Evolutionary conservation across 2,797 vertebrate genomes (phyloP).

Genomic region (Ceryle rudis): DNA sequence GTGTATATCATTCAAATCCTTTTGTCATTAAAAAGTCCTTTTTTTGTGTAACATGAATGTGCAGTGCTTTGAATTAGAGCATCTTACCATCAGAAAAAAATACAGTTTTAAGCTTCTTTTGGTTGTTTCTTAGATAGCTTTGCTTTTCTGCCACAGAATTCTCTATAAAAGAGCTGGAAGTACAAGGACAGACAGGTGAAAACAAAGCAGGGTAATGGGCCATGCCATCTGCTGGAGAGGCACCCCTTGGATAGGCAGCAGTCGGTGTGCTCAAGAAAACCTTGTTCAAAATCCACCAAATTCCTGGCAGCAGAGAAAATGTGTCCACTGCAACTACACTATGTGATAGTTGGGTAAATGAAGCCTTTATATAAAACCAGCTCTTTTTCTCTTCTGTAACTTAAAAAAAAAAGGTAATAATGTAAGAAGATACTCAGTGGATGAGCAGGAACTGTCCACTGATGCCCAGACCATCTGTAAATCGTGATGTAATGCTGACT

Average conservation of each 20-base stretch:
- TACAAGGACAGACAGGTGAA: conserved; percentile 13
- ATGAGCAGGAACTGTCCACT: neutral
- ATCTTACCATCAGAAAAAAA: neutral
- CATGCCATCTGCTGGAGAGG: conserved; percentile 48
- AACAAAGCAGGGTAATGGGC: neutral
- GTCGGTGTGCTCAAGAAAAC: neutral
- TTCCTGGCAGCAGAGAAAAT: neutral
- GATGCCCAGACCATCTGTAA: neutral
- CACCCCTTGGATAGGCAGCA: conserved; percentile 17
- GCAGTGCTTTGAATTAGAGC: neutral
- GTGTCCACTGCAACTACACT: neutral
- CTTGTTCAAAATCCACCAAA: neutral
- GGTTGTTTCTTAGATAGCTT: neutral
- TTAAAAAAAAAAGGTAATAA: neutral
- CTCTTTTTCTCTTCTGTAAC: neutral
- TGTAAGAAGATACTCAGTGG: neutral
- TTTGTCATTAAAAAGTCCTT: neutral
- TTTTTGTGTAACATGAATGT: neutral
- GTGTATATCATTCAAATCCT: neutral
- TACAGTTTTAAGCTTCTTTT: neutral
- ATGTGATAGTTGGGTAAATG: neutral
- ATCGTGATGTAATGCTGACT: neutral
- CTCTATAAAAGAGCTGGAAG: neutral
- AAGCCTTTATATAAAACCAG: neutral
- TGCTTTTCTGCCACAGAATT: neutral